A percentile compares a stretch with the other conserved stretches of the same genome.
Evolutionary conservation across 2,797 vertebrate species (phyloP).

Genomic region (Microcaecilia unicolor): DNA sequence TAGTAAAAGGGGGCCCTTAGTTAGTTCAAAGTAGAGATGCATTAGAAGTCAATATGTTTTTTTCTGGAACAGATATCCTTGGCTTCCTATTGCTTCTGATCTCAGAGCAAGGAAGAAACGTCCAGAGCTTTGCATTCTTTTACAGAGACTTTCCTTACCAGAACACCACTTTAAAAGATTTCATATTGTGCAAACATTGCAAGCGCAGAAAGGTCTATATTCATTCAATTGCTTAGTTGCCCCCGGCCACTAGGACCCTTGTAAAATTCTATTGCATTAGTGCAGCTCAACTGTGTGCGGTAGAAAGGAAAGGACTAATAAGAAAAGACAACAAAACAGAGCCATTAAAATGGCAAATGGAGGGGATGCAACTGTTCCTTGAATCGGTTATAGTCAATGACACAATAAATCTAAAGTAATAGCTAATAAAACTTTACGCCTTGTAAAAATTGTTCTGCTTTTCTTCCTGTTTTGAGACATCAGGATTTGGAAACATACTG

Average conservation of each 20-base stretch:
- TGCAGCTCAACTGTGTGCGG: constrained; percentile 28
- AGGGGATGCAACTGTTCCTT: constrained; percentile 19
- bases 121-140: too few relatives aligned
- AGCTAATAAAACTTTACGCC: constrained; percentile 47
- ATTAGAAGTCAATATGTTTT: too few relatives aligned
- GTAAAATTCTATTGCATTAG: constrained; percentile 11
- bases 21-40: too few relatives aligned
- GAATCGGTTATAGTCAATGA: constrained; percentile 32
- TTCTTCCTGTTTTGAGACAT: background rate
- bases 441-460: constrained; percentile 36
- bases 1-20: too few relatives aligned
- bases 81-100: too few relatives aligned
- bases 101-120: too few relatives aligned
- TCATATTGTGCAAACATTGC: too few relatives aligned
- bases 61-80: too few relatives aligned
- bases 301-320: constrained; percentile 37
- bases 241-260: constrained; percentile 21
- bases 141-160: too few relatives aligned
- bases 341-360: constrained; percentile 38
- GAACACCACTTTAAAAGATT: too few relatives aligned
- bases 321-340: constrained; percentile 38
- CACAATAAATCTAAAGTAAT: constrained; percentile 39
- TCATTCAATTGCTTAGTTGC: too few relatives aligned
- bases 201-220: too few relatives aligned
- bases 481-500: background rate